These are phyloP conservation scores for Toxonevra muliebris DNA, from an alignment of 2,888 invertebrate genomes.

Conservation along the genomic window DNA sequence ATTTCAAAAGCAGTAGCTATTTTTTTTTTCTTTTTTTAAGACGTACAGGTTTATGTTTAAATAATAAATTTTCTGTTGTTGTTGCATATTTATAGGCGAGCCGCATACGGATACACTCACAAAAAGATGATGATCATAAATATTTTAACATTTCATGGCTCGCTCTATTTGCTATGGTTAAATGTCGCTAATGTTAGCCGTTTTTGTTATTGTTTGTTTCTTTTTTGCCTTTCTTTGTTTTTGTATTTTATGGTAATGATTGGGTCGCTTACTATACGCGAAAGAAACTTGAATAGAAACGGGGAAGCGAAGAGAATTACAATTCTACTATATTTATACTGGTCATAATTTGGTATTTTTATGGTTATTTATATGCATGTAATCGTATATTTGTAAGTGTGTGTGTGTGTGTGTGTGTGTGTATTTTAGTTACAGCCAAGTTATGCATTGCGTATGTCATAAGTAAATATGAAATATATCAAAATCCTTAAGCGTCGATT, in stretches of 20 bases:
- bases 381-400: background rate
- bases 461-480: constrained; percentile 4
- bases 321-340: background rate
- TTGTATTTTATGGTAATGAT: constrained; percentile 7
- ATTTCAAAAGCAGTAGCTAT: too few relatives aligned
- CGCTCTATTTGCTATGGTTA: background rate
- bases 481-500: constrained; percentile 14
- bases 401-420: background rate
- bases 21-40: too few relatives aligned
- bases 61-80: too few relatives aligned
- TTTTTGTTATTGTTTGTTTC: background rate
- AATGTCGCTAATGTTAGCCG: constrained; percentile 13
- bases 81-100: background rate
- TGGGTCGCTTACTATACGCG: too few relatives aligned
- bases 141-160: background rate
- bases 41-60: too few relatives aligned
- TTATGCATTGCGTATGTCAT: constrained; percentile 4
- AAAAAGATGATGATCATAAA: too few relatives aligned
- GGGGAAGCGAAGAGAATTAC: background rate
- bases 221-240: background rate
- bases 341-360: constrained; percentile 10
- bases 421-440: background rate
- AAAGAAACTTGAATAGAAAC: too few relatives aligned
- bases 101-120: background rate
- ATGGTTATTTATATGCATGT: constrained; percentile 8